Percentiles rank a stretch among this genome's conserved stretches.
Conservation (phyloP, 2,888 invertebrate genomes). For the Polyommatus icarus region DNA sequence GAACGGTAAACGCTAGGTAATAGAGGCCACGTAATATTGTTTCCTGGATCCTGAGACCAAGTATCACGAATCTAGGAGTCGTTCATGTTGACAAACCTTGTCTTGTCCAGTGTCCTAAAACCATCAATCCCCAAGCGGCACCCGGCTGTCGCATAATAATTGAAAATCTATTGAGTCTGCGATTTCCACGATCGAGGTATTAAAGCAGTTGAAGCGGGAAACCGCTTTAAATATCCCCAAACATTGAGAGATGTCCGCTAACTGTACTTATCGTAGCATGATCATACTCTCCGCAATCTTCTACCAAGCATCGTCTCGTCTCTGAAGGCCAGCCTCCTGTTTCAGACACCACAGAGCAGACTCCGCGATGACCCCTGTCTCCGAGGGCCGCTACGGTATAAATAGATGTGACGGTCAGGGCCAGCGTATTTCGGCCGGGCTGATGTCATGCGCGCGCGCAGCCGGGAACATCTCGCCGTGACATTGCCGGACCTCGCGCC, state of each 20-base stretch:
- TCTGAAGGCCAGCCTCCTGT: neutral
- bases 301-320: neutral
- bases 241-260: too few relatives aligned
- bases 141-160: too few relatives aligned
- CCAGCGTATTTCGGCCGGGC: constrained; percentile 41
- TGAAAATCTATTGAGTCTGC: too few relatives aligned
- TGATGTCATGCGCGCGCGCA: constrained; percentile 38
- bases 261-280: neutral
- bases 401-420: constrained; percentile 60
- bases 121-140: too few relatives aligned
- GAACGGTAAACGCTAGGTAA: neutral
- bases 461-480: constrained; percentile 27
- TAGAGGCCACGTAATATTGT: neutral
- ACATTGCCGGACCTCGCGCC: too few relatives aligned
- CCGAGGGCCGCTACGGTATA: constrained; percentile 46
- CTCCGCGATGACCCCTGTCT: neutral
- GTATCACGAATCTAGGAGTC: neutral
- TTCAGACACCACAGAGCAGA: neutral
- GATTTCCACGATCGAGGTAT: too few relatives aligned
- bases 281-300: neutral
- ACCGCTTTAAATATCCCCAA: neutral
- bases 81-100: neutral
- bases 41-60: neutral
- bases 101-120: too few relatives aligned
- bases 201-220: neutral